Base-by-base conservation (phyloP, 2,797 vertebrate genomes). In the Carapus acus region DNA sequence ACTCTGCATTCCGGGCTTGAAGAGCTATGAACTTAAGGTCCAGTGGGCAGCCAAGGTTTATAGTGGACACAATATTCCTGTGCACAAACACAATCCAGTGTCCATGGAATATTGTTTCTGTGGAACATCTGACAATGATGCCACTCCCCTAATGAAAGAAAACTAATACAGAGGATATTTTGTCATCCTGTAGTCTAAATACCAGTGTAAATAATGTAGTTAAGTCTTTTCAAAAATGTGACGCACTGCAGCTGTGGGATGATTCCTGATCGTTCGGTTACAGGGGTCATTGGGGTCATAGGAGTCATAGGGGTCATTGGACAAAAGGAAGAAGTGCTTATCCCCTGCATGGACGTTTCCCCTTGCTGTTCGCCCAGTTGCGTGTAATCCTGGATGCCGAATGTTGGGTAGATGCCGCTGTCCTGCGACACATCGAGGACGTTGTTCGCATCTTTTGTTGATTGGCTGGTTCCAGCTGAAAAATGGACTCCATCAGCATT, bases 21-120 rank as follows among this genome's bases (percentile, higher is more conserved):
- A 96, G 87, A 31, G 93, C 94, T 56, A 97, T 98, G 65, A 92
- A 92, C 86, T 96, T 98, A 58, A 98, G 88, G 57, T 98, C 91
- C 74, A 98, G 80, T 23, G 90, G 93, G 83, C 94, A 97, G 17
- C 90, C 90, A 57, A 98, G 73, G 67, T 96, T 98, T 49, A 95
- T 93, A 3, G 96, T 98, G 3, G 94, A 94, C 55, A 98, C 96
- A 2, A 98, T 93, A 74, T 98, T 98, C 84, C 95, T 98, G 64
- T 52, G 64, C 36, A 41, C 22, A 43, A 27, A 27, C 24, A 27
- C 4, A 27, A 27, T 27, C 9, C 24, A 27, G 24, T 27, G 9
- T 27, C 24, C 9, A 5, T 27, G 24, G 24, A 27, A 27, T n/a
- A n/a, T n/a, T n/a, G n/a, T n/a, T n/a, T n/a, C n/a, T n/a, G n/a